phyloP scores from a whole-genome alignment of 1,140 invertebrate genomes.

The Carposina sasakii region DNA sequence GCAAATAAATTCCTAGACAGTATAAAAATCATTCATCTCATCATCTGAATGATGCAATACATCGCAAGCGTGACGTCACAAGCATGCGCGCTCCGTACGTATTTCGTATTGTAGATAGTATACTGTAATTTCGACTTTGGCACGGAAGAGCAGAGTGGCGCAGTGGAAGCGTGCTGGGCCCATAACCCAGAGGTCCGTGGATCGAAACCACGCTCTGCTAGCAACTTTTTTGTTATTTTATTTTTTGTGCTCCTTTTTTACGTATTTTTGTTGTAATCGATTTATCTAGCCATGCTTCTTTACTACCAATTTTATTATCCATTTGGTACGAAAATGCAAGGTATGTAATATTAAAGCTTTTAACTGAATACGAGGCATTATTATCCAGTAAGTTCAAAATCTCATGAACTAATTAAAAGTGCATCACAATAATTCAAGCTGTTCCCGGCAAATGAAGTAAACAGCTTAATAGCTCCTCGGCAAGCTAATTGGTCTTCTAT shows the following conservation, averaged over 20 bases:
- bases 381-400: neutral
- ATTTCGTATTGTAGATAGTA: neutral
- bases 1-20: no score
- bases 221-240: conserved; percentile 16
- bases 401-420: neutral
- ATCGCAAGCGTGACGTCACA: conserved; percentile 31
- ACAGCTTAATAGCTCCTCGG: neutral
- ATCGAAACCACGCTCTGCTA: conserved; percentile 88
- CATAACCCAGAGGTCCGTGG: conserved; percentile 92
- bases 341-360: no score
- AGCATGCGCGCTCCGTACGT: conserved; percentile 21
- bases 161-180: conserved; percentile 98
- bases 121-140: conserved; percentile 16
- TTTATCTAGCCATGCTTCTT: no score
- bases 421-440: conserved; percentile 1
- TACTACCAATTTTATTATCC: no score
- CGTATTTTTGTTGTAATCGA: conserved; percentile 1
- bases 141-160: conserved; percentile 88
- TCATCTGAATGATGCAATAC: no score
- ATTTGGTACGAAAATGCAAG: no score
- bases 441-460: neutral
- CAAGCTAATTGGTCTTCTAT: neutral
- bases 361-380: neutral
- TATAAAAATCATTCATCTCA: no score
- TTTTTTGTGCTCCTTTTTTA: conserved; percentile 3